These are phyloP conservation scores for Campoletis sonorensis DNA, from an alignment of 1,140 invertebrate species.

Conservation along the genomic window DNA sequence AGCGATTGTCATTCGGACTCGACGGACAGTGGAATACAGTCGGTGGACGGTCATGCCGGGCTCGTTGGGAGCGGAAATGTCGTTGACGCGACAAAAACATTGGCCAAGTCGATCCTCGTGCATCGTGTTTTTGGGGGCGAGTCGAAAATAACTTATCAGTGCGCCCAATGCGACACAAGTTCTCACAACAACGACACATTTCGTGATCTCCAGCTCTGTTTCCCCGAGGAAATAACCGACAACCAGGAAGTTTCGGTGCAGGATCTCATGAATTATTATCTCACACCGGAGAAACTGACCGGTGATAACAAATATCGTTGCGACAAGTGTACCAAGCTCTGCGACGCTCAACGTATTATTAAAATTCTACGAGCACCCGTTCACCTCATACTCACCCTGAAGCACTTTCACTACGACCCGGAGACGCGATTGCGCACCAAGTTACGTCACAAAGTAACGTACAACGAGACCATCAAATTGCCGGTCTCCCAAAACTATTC, in stretches of 20 bases:
- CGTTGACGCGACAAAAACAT: constrained; percentile 50
- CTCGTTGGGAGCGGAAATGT: constrained; percentile 57
- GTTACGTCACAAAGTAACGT: constrained; percentile 81
- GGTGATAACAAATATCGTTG: constrained; percentile 91
- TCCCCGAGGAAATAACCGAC: constrained; percentile 81
- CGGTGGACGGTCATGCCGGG: constrained; percentile 68
- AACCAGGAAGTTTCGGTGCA: constrained; percentile 80
- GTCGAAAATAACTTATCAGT: constrained; percentile 83
- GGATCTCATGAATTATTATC: constrained; percentile 85
- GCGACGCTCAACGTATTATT: constrained; percentile 86
- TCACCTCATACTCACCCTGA: constrained; percentile 87
- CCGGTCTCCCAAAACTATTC: constrained; percentile 66
- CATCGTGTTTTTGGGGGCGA: constrained; percentile 86
- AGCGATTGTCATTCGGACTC: constrained; percentile 71
- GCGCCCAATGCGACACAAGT: constrained; percentile 82
- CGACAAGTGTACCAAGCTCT: constrained; percentile 84
- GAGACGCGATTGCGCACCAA: constrained; percentile 85
- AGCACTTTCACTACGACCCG: constrained; percentile 88
- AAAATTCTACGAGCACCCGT: constrained; percentile 84
- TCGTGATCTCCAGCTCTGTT: constrained; percentile 88
- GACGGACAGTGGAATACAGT: constrained; percentile 76
- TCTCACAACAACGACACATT: constrained; percentile 87
- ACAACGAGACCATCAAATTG: constrained; percentile 79
- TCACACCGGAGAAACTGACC: constrained; percentile 85
- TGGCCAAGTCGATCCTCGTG: constrained; percentile 76